Percentiles rank a stretch among this genome's conserved stretches.
phyloP scores from a whole-genome alignment of 1,140 invertebrate genomes.

The Manduca sexta region DNA sequence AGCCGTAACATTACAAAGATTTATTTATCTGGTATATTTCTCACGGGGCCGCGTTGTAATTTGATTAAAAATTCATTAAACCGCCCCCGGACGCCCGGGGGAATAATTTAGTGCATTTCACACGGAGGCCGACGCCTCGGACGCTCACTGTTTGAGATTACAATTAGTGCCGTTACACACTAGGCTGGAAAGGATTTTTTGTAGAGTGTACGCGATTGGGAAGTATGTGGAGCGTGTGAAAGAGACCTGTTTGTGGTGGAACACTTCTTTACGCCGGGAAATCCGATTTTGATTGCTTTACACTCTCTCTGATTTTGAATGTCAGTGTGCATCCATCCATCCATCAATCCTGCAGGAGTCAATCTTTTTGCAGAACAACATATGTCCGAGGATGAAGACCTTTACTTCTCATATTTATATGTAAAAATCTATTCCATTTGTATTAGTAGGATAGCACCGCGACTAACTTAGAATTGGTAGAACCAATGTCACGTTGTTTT shows the following conservation, averaged over 20 bases:
- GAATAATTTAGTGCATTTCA: constrained; percentile 73
- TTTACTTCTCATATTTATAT: too few species aligned
- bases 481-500: too few species aligned
- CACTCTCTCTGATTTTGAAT: too few species aligned
- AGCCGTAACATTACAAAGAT: constrained; percentile 22
- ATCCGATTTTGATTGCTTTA: neutral
- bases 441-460: too few species aligned
- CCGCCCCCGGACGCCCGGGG: constrained; percentile 56
- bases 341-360: too few species aligned
- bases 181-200: too few species aligned
- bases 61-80: constrained; percentile 74
- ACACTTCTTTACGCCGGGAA: neutral
- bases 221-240: neutral
- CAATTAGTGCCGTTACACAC: constrained; percentile 28
- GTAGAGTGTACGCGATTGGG: neutral
- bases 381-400: too few species aligned
- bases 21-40: constrained; percentile 51
- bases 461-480: too few species aligned
- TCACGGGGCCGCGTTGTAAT: constrained; percentile 57
- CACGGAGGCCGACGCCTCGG: constrained; percentile 49
- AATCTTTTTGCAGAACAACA: too few species aligned
- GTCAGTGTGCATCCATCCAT: too few species aligned
- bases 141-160: constrained; percentile 25
- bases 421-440: too few species aligned
- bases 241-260: neutral